Conservation (phyloP, 2,797 vertebrate species). For the Melanotaenia trifasciata region DNA sequence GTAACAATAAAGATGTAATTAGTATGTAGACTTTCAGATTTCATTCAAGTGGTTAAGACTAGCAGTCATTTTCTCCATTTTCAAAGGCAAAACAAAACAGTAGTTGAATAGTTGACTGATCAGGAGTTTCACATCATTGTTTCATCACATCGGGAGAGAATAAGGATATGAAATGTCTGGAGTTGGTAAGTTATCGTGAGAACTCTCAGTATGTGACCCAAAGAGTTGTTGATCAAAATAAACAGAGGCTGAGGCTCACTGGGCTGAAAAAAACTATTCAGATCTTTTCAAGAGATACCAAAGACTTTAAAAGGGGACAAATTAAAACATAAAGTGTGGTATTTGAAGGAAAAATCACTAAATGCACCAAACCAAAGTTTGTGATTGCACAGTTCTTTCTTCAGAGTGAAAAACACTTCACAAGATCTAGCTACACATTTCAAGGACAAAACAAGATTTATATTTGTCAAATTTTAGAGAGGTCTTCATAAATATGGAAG, state of each 20-base stretch:
- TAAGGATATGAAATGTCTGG: background rate
- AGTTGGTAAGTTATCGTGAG: background rate
- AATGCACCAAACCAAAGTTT: background rate
- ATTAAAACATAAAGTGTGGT: background rate
- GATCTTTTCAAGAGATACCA: background rate
- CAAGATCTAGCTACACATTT: background rate
- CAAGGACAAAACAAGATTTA: background rate
- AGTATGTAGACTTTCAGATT: background rate
- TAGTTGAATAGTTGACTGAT: background rate
- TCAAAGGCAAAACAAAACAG: no score
- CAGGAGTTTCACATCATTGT: background rate
- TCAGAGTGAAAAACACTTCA: background rate
- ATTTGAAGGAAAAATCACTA: background rate
- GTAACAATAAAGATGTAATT: background rate
- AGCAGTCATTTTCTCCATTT: background rate
- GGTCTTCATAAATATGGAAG: no score
- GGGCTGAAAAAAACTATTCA: background rate
- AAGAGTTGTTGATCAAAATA: background rate
- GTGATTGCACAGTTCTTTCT: background rate
- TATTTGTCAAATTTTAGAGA: background rate
- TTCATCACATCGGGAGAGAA: background rate
- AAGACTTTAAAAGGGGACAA: background rate
- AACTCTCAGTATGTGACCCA: background rate
- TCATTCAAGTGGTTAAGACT: background rate
- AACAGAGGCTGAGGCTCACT: background rate